Evolutionary conservation across 2,797 vertebrate species (phyloP), one percentile per base, ranked within the genome.

Genomic region (Anguilla anguilla): DNA sequence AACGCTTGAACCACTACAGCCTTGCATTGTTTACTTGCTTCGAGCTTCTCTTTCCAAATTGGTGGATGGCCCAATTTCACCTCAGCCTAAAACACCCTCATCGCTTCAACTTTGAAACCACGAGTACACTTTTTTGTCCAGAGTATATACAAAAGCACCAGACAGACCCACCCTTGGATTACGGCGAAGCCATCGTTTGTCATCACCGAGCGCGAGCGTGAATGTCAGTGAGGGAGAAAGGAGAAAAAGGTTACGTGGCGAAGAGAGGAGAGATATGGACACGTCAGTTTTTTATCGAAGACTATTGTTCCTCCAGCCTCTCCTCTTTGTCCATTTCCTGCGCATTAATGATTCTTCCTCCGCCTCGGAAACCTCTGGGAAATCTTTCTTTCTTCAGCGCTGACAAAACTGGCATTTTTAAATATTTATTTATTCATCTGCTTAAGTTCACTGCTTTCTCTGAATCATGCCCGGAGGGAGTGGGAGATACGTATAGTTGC

Each of bases 371-470:
- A 74, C 69, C 69, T 35, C 69, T 22, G 69, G 69, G 31, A 74
- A 74, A 74, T 69, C 64, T 11, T 74, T 39, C 28, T 39, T 46
- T 10, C 28, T 74, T 13, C 69, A 74, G 28, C 31, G 31, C 69
- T 74, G 69, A 74, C 69, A 74, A 46, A 74, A 74, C 69, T 74
- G 69, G 2, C 69, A 35, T 35, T 74, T 69, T 74, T 74, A 28
- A 35, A 39, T 74, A 35, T 74, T 74, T 39, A 74, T 74, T 39
- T 74, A 74, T 35, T 35, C 31, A 39, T 74, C 11, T 74, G 28
- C 4, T 35, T 35, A 39, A 74, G 69, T 74, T 74, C 31, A 39
- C 28, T 74, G 69, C 69, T 74, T 74, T 74, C 69, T 74, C 13
- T 74, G 69, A 74, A 74, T 28, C 69, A 2, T 39, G 69, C 69